Evolutionary conservation across 2,113 vertebrate species (phyloP).

Genomic region (Halcyon senegalensis): DNA sequence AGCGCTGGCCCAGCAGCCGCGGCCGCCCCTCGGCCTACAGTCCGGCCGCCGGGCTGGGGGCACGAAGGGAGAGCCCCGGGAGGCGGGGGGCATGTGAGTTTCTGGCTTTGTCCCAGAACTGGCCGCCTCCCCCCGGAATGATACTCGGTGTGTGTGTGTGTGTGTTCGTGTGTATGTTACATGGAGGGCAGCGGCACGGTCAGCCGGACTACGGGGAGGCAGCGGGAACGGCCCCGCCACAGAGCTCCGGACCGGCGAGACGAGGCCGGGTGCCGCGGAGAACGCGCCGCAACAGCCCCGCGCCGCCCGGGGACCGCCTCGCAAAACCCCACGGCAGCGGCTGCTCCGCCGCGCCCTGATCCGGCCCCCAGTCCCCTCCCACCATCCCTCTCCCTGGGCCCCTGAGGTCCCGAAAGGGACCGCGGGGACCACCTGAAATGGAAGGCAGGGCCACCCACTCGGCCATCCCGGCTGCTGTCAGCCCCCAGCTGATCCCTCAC

Average conservation of each 20-base stretch:
- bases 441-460: conserved; percentile 74
- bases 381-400: conserved; percentile 67
- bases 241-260: neutral
- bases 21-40: neutral
- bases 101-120: neutral
- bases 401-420: conserved; percentile 69
- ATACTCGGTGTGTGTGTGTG: neutral
- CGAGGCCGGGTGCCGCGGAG: neutral
- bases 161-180: neutral
- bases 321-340: neutral
- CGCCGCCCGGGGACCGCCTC: neutral
- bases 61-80: neutral
- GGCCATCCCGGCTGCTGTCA: conserved; percentile 50
- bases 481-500: conserved; percentile 47
- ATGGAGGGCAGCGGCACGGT: neutral
- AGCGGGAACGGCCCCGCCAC: neutral
- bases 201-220: neutral
- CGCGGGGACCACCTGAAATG: conserved; percentile 73
- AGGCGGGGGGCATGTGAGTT: neutral
- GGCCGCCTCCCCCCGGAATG: neutral
- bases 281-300: neutral
- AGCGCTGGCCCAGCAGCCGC: neutral
- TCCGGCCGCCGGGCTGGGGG: neutral
- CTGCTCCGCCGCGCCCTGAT: conserved; percentile 20
- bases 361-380: conserved; percentile 54